Conservation (phyloP, 2,888 invertebrate genomes). For the Amphimallon solstitiale region DNA sequence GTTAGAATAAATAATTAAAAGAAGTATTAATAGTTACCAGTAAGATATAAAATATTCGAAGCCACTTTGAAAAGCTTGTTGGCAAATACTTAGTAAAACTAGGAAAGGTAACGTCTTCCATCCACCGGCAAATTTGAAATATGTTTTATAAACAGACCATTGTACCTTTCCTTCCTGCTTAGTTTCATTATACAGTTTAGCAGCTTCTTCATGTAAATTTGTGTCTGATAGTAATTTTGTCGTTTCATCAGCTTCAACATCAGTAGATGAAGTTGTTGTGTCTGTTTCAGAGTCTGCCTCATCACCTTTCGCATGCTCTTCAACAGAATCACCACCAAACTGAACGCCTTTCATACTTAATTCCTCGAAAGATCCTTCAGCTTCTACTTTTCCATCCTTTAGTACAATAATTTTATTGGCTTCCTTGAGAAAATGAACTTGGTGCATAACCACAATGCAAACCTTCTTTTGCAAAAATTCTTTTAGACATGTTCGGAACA, state of each 20-base stretch:
- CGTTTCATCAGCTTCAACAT: slow-evolving; percentile 29
- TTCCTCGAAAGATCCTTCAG: slow-evolving; percentile 32
- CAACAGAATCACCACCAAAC: slow-evolving; percentile 38
- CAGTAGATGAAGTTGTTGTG: background rate
- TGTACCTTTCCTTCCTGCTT: slow-evolving; percentile 50
- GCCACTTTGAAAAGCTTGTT: slow-evolving; percentile 45
- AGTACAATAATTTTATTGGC: slow-evolving; percentile 66
- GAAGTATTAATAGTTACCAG: slow-evolving; percentile 39
- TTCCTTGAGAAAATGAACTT: slow-evolving; percentile 68
- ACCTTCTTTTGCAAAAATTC: slow-evolving; percentile 68
- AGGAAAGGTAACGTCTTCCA: slow-evolving; percentile 46
- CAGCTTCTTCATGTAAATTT: slow-evolving; percentile 1
- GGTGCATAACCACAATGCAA: slow-evolving; percentile 73
- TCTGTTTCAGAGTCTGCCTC: background rate
- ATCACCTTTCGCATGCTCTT: slow-evolving; percentile 31
- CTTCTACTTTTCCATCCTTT: slow-evolving; percentile 62
- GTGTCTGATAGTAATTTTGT: slow-evolving; percentile 20
- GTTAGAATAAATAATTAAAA: too few relatives aligned
- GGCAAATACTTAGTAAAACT: slow-evolving; percentile 42
- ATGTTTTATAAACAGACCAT: slow-evolving; percentile 48
- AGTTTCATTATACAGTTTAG: slow-evolving; percentile 32
- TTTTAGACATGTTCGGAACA: slow-evolving; percentile 76
- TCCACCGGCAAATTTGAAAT: slow-evolving; percentile 50
- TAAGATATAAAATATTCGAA: slow-evolving; percentile 49
- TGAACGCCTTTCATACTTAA: slow-evolving; percentile 24